These are phyloP conservation scores for Asarcornis scutulata DNA, from an alignment of 2,113 vertebrate species.

Conservation along the genomic window DNA sequence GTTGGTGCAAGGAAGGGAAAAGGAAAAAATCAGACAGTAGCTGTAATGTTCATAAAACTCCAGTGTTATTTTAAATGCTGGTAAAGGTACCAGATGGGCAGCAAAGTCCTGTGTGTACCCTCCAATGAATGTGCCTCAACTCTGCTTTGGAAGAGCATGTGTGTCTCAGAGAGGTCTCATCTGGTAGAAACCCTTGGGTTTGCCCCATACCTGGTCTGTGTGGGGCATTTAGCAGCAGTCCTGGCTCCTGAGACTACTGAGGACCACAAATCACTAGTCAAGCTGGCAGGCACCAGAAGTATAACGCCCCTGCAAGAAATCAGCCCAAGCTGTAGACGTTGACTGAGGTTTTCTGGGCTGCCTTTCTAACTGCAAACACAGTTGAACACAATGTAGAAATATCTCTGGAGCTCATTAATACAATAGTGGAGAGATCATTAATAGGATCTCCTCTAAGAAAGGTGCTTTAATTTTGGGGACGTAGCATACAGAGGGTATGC, in stretches of 20 bases:
- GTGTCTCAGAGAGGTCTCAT: neutral
- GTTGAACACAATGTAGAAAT: neutral
- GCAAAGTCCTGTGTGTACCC: neutral
- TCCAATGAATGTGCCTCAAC: neutral
- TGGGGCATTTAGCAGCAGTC: neutral
- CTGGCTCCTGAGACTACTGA: neutral
- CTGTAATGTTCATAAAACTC: neutral
- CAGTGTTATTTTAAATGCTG: neutral
- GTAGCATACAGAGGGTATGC: neutral
- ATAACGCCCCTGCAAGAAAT: neutral
- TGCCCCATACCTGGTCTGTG: neutral
- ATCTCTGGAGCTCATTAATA: neutral
- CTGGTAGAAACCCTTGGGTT: accelerated
- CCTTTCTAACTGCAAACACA: neutral
- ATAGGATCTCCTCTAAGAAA: too few relatives aligned
- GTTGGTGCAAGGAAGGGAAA: neutral
- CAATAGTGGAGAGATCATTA: neutral
- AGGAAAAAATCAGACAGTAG: neutral
- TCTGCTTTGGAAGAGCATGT: neutral
- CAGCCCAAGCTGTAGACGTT: neutral
- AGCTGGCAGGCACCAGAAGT: neutral
- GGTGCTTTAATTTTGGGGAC: neutral
- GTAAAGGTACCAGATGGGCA: neutral
- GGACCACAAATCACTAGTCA: neutral
- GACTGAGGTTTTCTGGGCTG: neutral